Conservation (phyloP, 1,140 invertebrate genomes). For the Drosophila truncata region DNA sequence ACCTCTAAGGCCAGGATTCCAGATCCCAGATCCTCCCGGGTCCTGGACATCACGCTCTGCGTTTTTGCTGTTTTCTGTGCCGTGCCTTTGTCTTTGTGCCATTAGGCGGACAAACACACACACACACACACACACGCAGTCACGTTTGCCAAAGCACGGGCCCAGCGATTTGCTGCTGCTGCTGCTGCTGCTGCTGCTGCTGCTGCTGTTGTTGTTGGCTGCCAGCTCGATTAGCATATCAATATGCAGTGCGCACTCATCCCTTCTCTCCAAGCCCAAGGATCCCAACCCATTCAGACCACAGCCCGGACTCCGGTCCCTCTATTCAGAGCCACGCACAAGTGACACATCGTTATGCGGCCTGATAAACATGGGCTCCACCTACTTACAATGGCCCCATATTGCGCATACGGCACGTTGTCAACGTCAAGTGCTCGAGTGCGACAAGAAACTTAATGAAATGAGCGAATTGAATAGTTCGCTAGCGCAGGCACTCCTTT, state of each 20-base stretch:
- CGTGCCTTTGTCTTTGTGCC: conserved; percentile 72
- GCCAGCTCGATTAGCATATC: conserved; percentile 80
- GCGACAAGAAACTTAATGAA: conserved; percentile 78
- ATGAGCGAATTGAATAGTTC: conserved; percentile 81
- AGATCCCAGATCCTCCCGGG: conserved; percentile 9
- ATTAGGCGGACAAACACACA: conserved; percentile 62
- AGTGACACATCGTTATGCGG: conserved; percentile 80
- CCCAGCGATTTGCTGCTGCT: conserved; percentile 24
- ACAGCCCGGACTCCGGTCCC: neutral
- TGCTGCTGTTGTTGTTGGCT: conserved; percentile 23
- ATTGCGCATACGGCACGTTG: conserved; percentile 75
- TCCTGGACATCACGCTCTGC: conserved; percentile 50
- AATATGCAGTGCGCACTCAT: conserved; percentile 57
- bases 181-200: conserved; percentile 14
- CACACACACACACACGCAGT: conserved; percentile 37
- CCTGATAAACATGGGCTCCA: conserved; percentile 63
- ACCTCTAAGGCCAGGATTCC: conserved; percentile 43
- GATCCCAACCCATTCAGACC: neutral
- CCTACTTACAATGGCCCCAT: conserved; percentile 34
- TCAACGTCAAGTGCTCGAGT: conserved; percentile 65
- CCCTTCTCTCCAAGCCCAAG: neutral
- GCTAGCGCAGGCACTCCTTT: conserved; percentile 25
- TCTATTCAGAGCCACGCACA: conserved; percentile 49
- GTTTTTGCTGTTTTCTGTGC: conserved; percentile 71
- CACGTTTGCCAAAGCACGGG: conserved; percentile 20